phyloP scores from a whole-genome alignment of 2,888 invertebrate genomes.

The Cantharis flavilabris region DNA sequence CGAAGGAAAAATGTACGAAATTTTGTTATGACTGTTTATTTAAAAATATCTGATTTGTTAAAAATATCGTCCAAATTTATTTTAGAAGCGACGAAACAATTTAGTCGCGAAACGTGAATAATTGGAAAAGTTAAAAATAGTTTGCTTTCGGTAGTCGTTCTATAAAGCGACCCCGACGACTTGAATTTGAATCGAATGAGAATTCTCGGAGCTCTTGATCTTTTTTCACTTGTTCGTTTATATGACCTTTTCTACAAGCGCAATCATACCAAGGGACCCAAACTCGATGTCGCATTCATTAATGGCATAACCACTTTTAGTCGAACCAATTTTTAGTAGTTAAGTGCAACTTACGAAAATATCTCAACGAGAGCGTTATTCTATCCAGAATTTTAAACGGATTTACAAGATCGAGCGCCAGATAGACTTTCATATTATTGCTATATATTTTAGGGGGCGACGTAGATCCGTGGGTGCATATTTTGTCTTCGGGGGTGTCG shows the following conservation, averaged over 20 bases:
- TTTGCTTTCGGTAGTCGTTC: constrained; percentile 33
- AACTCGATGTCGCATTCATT: constrained; percentile 25
- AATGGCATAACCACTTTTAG: constrained; percentile 20
- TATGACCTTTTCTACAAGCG: constrained; percentile 32
- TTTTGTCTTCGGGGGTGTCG: constrained; percentile 28
- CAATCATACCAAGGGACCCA: constrained; percentile 36
- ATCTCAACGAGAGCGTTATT: background rate
- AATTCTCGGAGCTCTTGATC: constrained; percentile 46
- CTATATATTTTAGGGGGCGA: constrained; percentile 15
- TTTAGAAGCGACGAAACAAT: background rate
- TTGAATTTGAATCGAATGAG: constrained; percentile 45
- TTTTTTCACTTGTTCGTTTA: constrained; percentile 46
- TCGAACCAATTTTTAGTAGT: background rate
- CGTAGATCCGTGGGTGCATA: constrained; percentile 28
- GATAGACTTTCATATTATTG: constrained; percentile 1
- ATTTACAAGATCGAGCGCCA: background rate
- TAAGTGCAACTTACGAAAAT: background rate
- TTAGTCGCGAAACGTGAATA: background rate
- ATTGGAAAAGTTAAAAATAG: constrained; percentile 1
- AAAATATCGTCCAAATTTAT: background rate
- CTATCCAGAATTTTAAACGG: background rate
- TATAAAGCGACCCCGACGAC: constrained; percentile 34
- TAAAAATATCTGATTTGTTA: background rate
- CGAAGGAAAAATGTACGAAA: background rate
- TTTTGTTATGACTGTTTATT: background rate